A percentile compares a stretch with the other conserved stretches of the same genome.
Conservation (phyloP, 2,888 invertebrate genomes). For the Cephus spinipes region DNA sequence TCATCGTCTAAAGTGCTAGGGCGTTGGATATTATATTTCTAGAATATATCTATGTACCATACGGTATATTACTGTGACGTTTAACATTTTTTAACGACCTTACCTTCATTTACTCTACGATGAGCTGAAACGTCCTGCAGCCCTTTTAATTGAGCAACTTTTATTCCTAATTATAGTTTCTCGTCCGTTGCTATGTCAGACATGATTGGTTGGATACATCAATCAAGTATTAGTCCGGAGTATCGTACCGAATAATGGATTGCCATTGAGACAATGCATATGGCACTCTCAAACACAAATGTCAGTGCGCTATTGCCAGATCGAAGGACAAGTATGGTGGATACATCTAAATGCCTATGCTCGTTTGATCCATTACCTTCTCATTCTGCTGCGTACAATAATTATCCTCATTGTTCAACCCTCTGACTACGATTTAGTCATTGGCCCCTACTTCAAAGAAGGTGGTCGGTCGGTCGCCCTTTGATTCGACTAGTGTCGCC, state of each 20-base stretch:
- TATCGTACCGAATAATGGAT: background rate
- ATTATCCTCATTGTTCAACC: conserved; percentile 43
- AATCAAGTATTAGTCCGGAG: background rate
- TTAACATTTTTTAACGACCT: background rate
- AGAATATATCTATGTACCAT: background rate
- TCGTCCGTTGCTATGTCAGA: background rate
- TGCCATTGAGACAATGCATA: background rate
- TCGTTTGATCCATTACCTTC: conserved; percentile 15
- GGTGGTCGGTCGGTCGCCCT: background rate
- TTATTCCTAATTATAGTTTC: background rate
- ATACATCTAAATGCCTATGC: background rate
- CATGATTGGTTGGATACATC: background rate
- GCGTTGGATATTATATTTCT: background rate
- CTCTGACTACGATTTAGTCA: background rate
- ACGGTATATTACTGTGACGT: background rate
- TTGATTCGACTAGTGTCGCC: conserved; percentile 7
- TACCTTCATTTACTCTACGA: background rate
- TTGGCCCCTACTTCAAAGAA: background rate
- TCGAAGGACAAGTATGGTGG: background rate
- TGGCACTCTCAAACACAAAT: background rate
- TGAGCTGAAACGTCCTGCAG: background rate
- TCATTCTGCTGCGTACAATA: conserved; percentile 42
- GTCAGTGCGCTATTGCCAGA: background rate
- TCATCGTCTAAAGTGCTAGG: background rate
- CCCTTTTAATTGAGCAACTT: background rate